phyloP scores from a whole-genome alignment of 2,888 invertebrate species.

The Leucophenga maculata region DNA sequence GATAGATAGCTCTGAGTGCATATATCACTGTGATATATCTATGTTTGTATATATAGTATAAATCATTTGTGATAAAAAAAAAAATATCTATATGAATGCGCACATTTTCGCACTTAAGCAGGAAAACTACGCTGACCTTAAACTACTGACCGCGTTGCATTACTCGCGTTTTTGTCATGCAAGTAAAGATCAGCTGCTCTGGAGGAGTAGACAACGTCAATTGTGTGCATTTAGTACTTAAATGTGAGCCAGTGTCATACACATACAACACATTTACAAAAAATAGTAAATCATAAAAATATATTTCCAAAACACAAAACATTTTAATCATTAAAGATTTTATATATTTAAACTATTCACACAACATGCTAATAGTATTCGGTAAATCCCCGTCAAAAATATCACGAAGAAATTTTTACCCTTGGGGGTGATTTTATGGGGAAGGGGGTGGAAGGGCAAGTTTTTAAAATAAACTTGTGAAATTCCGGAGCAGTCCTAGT shows the following conservation, averaged over 20 bases:
- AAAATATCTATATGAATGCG: background rate
- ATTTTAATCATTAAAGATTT: too few relatives aligned
- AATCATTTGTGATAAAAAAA: slow-evolving; percentile 27
- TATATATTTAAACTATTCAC: too few relatives aligned
- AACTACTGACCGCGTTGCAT: slow-evolving; percentile 53
- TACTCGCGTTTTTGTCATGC: slow-evolving; percentile 19
- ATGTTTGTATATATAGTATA: slow-evolving; percentile 30
- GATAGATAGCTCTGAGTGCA: background rate
- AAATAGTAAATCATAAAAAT: background rate
- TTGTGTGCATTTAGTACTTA: slow-evolving; percentile 41
- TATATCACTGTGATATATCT: slow-evolving; percentile 13
- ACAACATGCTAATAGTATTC: too few relatives aligned
- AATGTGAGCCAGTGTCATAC: slow-evolving; percentile 65
- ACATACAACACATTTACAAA: slow-evolving; percentile 24
- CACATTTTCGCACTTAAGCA: slow-evolving; percentile 35
- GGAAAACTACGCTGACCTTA: slow-evolving; percentile 67
- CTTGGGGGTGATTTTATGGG: too few relatives aligned
- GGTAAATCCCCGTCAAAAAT: too few relatives aligned
- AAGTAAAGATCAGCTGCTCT: background rate
- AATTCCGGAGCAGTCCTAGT: too few relatives aligned
- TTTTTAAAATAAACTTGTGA: too few relatives aligned
- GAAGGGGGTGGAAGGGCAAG: too few relatives aligned
- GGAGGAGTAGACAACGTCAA: background rate
- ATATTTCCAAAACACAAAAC: background rate
- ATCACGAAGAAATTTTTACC: too few relatives aligned